Percentiles rank a stretch among this genome's conserved stretches.
Conservation (phyloP, 53 echinoderm and acorn worm genomes). For the Stichopus horrens region DNA sequence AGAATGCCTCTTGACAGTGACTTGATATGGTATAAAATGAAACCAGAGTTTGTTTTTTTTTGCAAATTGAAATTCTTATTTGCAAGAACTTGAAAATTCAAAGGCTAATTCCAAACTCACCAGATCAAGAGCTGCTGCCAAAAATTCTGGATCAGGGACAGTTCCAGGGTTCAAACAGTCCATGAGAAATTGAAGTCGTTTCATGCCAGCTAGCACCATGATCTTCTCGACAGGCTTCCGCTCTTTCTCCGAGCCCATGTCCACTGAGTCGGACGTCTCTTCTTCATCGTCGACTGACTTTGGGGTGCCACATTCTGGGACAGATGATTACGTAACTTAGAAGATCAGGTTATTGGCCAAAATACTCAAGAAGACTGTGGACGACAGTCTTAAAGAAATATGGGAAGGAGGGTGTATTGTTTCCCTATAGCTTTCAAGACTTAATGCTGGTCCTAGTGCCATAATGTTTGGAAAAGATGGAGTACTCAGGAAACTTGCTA, state of each 20-base stretch:
- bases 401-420: background rate
- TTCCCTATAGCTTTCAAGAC: too few species aligned
- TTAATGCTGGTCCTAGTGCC: too few species aligned
- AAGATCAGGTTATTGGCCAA: background rate
- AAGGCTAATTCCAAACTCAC: conserved; percentile 41
- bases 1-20: too few species aligned
- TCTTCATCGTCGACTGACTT: conserved; percentile 88
- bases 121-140: conserved; percentile 92
- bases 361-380: background rate
- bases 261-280: conserved; percentile 72
- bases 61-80: too few species aligned
- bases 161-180: conserved; percentile 91
- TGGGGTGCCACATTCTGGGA: conserved; percentile 81
- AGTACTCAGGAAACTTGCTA: too few species aligned
- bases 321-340: background rate
- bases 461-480: too few species aligned
- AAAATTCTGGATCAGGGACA: conserved; percentile 91
- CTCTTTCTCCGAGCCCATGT: conserved; percentile 81
- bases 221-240: conserved; percentile 81
- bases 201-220: conserved; percentile 84
- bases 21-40: too few species aligned
- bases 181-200: conserved; percentile 85
- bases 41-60: too few species aligned
- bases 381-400: background rate
- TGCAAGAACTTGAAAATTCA: too few species aligned